Percentiles rank a stretch among this genome's conserved stretches.
phyloP scores from a whole-genome alignment of 2,888 invertebrate genomes.

The Athalia circularis region DNA sequence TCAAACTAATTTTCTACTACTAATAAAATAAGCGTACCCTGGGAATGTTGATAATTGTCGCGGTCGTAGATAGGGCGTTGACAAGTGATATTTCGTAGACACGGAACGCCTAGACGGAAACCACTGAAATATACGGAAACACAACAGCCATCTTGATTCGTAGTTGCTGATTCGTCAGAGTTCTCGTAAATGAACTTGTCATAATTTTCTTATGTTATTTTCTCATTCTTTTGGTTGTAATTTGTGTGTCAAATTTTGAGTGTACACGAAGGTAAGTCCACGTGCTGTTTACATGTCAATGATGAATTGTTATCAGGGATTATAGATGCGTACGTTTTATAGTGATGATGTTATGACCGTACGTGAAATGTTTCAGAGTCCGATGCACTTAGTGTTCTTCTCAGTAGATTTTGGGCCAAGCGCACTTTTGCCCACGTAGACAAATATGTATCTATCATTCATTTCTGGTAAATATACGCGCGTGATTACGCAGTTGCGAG shows the following conservation, averaged over 20 bases:
- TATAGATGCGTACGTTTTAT: not conserved
- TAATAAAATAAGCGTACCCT: not conserved
- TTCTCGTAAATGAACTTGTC: slow-evolving; percentile 71
- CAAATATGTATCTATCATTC: slow-evolving; percentile 9
- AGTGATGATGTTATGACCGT: slow-evolving; percentile 28
- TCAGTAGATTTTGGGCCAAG: slow-evolving; percentile 24
- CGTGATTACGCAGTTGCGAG: slow-evolving; percentile 20
- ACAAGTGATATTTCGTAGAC: slow-evolving; percentile 27
- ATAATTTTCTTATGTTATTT: slow-evolving; percentile 68
- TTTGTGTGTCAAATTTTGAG: slow-evolving; percentile 61
- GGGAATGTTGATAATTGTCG: not conserved
- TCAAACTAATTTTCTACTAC: not conserved
- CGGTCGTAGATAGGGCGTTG: not conserved
- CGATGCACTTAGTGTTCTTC: slow-evolving; percentile 53
- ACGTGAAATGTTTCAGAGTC: slow-evolving; percentile 45
- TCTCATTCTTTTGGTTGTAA: slow-evolving; percentile 59
- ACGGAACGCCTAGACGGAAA: slow-evolving; percentile 19
- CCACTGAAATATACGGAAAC: not conserved
- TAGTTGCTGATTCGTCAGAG: slow-evolving; percentile 66
- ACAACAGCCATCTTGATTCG: slow-evolving; percentile 65
- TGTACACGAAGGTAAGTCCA: slow-evolving; percentile 62
- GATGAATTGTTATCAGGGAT: slow-evolving; percentile 33
- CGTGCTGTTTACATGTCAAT: not conserved
- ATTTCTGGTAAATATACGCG: slow-evolving; percentile 24
- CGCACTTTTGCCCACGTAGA: slow-evolving; percentile 44